Evolutionary conservation across 1,140 invertebrate genomes (phyloP).

Genomic region (Lepidurus arcticus): DNA sequence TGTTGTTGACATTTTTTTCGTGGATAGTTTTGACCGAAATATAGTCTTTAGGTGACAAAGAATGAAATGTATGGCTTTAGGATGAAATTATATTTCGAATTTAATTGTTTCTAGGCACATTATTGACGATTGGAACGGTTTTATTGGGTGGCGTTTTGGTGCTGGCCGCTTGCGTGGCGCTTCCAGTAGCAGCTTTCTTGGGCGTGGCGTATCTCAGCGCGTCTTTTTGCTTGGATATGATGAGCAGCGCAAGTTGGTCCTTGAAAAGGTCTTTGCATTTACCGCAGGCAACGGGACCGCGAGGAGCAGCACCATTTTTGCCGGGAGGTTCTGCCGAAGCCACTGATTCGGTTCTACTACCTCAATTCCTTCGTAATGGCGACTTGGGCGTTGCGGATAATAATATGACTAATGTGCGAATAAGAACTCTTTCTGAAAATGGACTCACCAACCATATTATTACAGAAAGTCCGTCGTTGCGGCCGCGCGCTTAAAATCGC

Average conservation of each 20-base stretch:
- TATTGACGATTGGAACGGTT: slow-evolving; percentile 24
- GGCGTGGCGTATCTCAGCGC: slow-evolving; percentile 25
- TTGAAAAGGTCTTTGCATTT: slow-evolving; percentile 23
- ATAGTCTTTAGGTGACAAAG: too few relatives aligned
- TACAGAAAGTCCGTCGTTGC: slow-evolving; percentile 10
- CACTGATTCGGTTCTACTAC: background rate
- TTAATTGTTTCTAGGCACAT: background rate
- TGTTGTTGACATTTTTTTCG: too few relatives aligned
- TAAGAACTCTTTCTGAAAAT: slow-evolving; percentile 19
- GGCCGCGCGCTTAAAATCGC: slow-evolving; percentile 7
- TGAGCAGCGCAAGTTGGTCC: background rate
- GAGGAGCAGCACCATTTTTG: background rate
- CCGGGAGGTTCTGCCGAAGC: background rate
- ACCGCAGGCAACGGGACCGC: background rate
- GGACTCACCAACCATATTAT: slow-evolving; percentile 18
- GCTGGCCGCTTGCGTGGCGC: slow-evolving; percentile 23
- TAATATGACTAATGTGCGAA: background rate
- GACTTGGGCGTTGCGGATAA: background rate
- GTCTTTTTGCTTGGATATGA: slow-evolving; percentile 23
- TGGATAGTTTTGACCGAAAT: too few relatives aligned
- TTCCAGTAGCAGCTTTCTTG: slow-evolving; percentile 28
- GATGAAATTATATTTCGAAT: background rate
- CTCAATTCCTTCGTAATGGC: slow-evolving; percentile 10
- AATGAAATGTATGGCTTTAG: too few relatives aligned
- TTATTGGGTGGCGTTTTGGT: slow-evolving; percentile 6